Evolutionary conservation across 2,797 vertebrate species (phyloP).

Genomic region (Gambusia yucatana): DNA sequence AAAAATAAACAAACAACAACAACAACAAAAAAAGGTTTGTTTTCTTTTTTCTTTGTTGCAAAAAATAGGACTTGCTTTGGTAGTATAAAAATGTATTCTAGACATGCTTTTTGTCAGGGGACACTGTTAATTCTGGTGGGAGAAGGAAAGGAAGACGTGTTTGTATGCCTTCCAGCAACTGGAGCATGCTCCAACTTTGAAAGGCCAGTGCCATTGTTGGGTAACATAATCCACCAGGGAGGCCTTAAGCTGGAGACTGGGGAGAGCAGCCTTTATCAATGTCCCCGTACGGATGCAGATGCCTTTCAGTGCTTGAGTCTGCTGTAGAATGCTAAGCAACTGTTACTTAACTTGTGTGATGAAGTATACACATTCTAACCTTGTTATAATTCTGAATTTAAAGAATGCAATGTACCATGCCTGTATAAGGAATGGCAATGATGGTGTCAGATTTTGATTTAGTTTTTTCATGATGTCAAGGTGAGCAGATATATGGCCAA

Average conservation of each 20-base stretch:
- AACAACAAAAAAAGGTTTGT: not conserved
- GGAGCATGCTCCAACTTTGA: slow-evolving; percentile 70
- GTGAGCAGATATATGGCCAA: slow-evolving; percentile 18
- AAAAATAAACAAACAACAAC: not conserved
- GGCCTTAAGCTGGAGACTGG: slow-evolving; percentile 65
- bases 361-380: slow-evolving; percentile 23
- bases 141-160: slow-evolving; percentile 52
- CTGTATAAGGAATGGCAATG: slow-evolving; percentile 40
- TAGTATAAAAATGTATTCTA: slow-evolving; percentile 51
- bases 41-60: slow-evolving; percentile 40
- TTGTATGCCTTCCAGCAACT: slow-evolving; percentile 69
- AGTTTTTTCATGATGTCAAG: slow-evolving; percentile 7
- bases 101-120: slow-evolving; percentile 48
- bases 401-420: slow-evolving; percentile 25
- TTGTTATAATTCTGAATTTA: slow-evolving; percentile 37
- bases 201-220: slow-evolving; percentile 74
- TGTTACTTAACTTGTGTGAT: slow-evolving; percentile 37
- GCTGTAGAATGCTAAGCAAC: slow-evolving; percentile 63
- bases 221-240: slow-evolving; percentile 76
- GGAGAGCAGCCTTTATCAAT: slow-evolving; percentile 45
- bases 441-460: slow-evolving; percentile 20
- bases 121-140: slow-evolving; percentile 55
- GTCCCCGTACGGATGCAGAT: slow-evolving; percentile 48
- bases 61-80: slow-evolving; percentile 52
- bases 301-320: slow-evolving; percentile 53